Base-by-base conservation (phyloP, 2,888 invertebrate genomes). In the Cynaeus angustus region DNA sequence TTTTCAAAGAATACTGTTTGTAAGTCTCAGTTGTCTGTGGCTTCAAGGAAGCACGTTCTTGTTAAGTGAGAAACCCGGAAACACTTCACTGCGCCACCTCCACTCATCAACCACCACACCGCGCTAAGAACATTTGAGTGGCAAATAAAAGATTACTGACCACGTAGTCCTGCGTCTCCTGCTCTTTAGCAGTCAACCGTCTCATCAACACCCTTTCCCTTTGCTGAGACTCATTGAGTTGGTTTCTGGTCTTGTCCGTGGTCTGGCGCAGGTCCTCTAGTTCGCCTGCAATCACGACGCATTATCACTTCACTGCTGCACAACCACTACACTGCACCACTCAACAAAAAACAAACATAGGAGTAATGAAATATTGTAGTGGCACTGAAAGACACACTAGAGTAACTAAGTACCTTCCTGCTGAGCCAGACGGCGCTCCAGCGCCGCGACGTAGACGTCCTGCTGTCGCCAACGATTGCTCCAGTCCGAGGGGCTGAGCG, bases 161-260 rank as follows among this genome's bases (percentile, higher is more conserved):
- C 88, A 94, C 92, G 88, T 94, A 96, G 87, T 98, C 97, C 86
- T 98, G 97, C 85, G 97, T 91, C 87, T 98, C 98, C 85, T 98
- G 97, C 84, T 98, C 98, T 87, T 98, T 98, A 75, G 95, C 94
- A 71, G 97, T 94, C 76, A 98, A 89, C 81, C 97, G 89, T 81
- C 97, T 92, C 78, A 97, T 94, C 78, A 98, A 90, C 74, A 97
- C 92, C 86, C 95, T 95, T 86, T 98, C 98, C 79, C 96, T 90
- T 79, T 96, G 92, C 81, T 94, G 93, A 73, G 95, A 92, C 83
- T 98, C 98, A 66, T 90, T 88, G 82, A 93, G 91, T 84, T 96
- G 95, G 79, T 92, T 91, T 81, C 92, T 92, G 81, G 92, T 88
- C 82, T 93, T 92, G 78, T 94, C 93, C 86, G 94, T 93, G 79